Evolutionary conservation across 2,888 invertebrate genomes (phyloP), one percentile per base, ranked within the genome.

Genomic region (Chirona hameri): DNA sequence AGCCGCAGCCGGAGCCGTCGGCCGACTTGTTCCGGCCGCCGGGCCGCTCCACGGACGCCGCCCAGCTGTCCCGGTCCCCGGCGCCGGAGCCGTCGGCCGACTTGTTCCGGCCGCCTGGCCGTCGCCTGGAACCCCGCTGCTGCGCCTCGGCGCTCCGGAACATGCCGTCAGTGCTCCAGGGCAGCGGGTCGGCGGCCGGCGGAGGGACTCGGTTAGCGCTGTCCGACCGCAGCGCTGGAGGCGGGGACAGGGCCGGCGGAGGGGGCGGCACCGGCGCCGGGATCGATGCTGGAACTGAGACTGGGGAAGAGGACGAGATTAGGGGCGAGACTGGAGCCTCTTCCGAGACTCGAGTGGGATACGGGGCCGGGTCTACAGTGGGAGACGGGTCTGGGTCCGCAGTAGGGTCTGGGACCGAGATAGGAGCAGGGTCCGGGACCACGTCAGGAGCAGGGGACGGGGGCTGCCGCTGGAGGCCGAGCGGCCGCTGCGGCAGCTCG

Each of bases 401-500:
- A 18, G 12, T 12, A 18, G 52, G 15, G 15, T 1, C 15, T 12
- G 52, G 52, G 15, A 52, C 52, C 2, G 52, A 1, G 12, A 2
- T 12, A 18, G 52, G 15, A 18, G 52, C 24, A 21, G 60, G 18
- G 60, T 10, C 9, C 18, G 24, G 29, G 69, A 27, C 15, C 9
- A 12, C 69, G 29, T 27, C 29, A 12, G 52, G 12, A 15, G 52
- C 15, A 15, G 15, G 29, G 7, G 29, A 5, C 29, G 69, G 69
- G 27, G 29, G 69, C 29, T 29, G 69, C 69, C 29, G 69, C 69
- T 12, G 27, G 4, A 15, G 76, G 5, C 98, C 98, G 86, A 98
- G 93, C 12, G 93, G 93, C 85, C 93, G 91, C 85, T 93, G 92
- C 1, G 97, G 96, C 84, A 95, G 89, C 89, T 98, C 98, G 82